Conservation (phyloP, 2,888 invertebrate species). For the Hoplodrina blanda region DNA sequence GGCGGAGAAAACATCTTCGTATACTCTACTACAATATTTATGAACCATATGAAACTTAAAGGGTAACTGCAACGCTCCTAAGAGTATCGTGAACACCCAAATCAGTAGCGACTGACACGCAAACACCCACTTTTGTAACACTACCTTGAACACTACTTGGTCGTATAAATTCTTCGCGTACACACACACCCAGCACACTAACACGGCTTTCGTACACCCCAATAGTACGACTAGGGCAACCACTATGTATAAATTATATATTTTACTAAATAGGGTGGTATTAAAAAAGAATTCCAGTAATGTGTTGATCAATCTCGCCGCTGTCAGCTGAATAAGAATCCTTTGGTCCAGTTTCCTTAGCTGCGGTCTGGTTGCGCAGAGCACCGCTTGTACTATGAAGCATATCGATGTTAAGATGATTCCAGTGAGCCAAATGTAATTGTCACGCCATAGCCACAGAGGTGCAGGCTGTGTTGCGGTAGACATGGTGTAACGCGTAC, state of each 20-base stretch:
- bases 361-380: slow-evolving; percentile 67
- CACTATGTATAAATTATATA: too few relatives aligned
- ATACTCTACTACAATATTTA: slow-evolving; percentile 18
- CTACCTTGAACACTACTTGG: slow-evolving; percentile 76
- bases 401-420: slow-evolving; percentile 69
- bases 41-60: not conserved
- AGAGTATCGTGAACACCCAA: slow-evolving; percentile 70
- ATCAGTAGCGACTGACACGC: slow-evolving; percentile 60
- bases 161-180: slow-evolving; percentile 80
- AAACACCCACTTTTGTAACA: slow-evolving; percentile 62
- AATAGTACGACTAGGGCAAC: slow-evolving; percentile 49
- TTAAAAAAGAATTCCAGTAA: slow-evolving; percentile 64
- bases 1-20: slow-evolving; percentile 66
- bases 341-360: slow-evolving; percentile 77
- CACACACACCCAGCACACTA: slow-evolving; percentile 78
- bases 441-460: too few relatives aligned
- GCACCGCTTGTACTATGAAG: slow-evolving; percentile 66
- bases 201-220: slow-evolving; percentile 71
- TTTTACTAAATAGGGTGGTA: too few relatives aligned
- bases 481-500: slow-evolving; percentile 24
- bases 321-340: slow-evolving; percentile 74
- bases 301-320: slow-evolving; percentile 72
- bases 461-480: not conserved
- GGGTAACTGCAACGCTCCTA: slow-evolving; percentile 60
- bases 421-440: slow-evolving; percentile 71